A percentile compares a stretch with the other conserved stretches of the same genome.
phyloP scores from a whole-genome alignment of 30 jellyfish, hydroid and myxozoan species.

The Rhopilema esculentum region DNA sequence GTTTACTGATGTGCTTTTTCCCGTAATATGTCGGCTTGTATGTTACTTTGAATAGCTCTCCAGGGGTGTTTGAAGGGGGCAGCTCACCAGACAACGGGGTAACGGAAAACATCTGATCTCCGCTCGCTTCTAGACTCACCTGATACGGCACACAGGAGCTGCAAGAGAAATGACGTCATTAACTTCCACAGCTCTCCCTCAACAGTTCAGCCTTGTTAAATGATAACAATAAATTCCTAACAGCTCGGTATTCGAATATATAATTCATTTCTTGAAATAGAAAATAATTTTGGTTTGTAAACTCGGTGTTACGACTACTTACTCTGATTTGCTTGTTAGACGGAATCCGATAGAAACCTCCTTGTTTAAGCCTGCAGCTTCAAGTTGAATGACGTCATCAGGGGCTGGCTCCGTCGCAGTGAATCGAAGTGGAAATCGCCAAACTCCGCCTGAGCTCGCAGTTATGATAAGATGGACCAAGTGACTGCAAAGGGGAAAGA shows the following conservation, averaged over 20 bases:
- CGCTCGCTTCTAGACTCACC: constrained; percentile 49
- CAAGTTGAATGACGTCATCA: constrained; percentile 89
- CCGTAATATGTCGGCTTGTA: constrained; percentile 88
- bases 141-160: constrained; percentile 54
- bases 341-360: constrained; percentile 80
- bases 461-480: constrained; percentile 76
- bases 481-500: constrained; percentile 54
- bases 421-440: constrained; percentile 90
- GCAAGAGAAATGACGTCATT: neutral
- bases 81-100: constrained; percentile 85
- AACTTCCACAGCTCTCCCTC: neutral
- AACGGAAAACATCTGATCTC: constrained; percentile 81
- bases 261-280: neutral
- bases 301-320: neutral
- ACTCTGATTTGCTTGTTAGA: constrained; percentile 83
- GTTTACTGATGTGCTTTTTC: constrained; percentile 74
- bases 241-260: neutral
- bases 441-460: constrained; percentile 83
- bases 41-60: constrained; percentile 67
- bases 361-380: constrained; percentile 88
- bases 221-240: neutral
- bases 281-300: neutral
- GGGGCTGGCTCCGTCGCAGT: constrained; percentile 81
- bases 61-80: constrained; percentile 61
- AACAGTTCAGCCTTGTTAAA: neutral